Percentiles rank a stretch among this genome's conserved stretches.
phyloP scores from a whole-genome alignment of 2,888 invertebrate genomes.

The Dysmachus trigonus region DNA sequence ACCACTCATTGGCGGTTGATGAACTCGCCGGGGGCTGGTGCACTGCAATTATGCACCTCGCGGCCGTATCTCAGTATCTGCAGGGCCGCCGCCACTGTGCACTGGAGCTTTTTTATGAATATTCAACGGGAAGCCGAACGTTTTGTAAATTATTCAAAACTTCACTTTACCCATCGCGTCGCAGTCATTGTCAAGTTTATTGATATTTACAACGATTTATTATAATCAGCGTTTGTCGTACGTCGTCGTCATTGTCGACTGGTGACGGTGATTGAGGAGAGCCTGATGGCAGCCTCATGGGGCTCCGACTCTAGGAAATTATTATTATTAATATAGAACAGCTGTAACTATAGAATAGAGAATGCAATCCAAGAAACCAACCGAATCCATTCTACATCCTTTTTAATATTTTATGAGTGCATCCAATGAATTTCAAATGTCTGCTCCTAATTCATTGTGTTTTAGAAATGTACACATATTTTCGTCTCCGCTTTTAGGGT shows the following conservation, averaged over 20 bases:
- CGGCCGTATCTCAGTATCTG: background rate
- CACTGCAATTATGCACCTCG: background rate
- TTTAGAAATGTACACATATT: background rate
- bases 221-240: too few species aligned
- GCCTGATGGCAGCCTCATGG: background rate
- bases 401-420: background rate
- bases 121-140: background rate
- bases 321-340: background rate
- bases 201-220: constrained; percentile 5
- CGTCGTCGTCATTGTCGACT: background rate
- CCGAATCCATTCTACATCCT: background rate
- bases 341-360: background rate
- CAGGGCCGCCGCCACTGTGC: background rate
- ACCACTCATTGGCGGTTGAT: background rate
- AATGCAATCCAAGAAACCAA: background rate
- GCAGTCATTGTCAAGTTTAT: constrained; percentile 10
- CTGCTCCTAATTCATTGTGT: background rate
- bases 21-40: background rate
- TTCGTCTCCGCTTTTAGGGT: background rate
- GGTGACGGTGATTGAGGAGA: background rate
- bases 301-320: background rate
- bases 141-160: background rate
- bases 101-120: constrained; percentile 1
- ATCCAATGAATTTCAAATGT: background rate
- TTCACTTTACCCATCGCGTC: background rate